Percentiles rank a stretch among this genome's conserved stretches.
Conservation (phyloP, 2,113 vertebrate species). For the Pelusios castaneus region DNA sequence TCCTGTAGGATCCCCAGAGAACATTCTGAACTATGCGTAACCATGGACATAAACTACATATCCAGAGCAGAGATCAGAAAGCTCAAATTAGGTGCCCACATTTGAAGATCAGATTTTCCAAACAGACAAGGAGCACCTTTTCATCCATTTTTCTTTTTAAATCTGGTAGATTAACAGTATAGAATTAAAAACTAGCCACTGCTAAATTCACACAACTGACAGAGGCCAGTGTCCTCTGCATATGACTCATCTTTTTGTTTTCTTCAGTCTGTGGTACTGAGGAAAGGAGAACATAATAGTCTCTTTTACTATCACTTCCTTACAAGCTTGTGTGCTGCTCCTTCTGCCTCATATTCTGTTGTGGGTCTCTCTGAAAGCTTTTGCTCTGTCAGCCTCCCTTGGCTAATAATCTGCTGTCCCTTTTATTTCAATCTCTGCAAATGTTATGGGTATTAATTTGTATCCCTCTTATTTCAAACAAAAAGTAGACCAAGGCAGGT, state of each 20-base stretch:
- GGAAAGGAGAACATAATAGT: conserved; percentile 36
- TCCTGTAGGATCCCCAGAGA: too few relatives aligned
- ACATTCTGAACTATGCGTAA: too few relatives aligned
- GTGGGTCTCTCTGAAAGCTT: not conserved
- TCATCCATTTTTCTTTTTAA: not conserved
- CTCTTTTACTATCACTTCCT: not conserved
- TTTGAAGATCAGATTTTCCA: not conserved
- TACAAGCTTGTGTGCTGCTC: not conserved
- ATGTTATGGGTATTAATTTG: not conserved
- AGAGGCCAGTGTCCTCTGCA: not conserved
- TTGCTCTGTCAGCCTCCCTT: not conserved
- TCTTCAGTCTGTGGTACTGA: not conserved
- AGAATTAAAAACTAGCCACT: conserved; percentile 39
- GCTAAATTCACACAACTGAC: not conserved
- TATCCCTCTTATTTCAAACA: not conserved
- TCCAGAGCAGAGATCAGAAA: too few relatives aligned
- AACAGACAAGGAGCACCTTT: not conserved
- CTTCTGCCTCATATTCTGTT: not conserved
- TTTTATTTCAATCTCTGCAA: not conserved
- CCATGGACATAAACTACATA: too few relatives aligned
- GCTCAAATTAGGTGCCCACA: not conserved
- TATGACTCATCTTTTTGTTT: conserved; percentile 36
- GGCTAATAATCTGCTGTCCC: not conserved
- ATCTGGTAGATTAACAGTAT: conserved; percentile 2
- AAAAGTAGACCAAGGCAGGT: fast-evolving